Evolutionary conservation across 2,888 invertebrate genomes (phyloP).

Genomic region (Lepidochrysops patricia): DNA sequence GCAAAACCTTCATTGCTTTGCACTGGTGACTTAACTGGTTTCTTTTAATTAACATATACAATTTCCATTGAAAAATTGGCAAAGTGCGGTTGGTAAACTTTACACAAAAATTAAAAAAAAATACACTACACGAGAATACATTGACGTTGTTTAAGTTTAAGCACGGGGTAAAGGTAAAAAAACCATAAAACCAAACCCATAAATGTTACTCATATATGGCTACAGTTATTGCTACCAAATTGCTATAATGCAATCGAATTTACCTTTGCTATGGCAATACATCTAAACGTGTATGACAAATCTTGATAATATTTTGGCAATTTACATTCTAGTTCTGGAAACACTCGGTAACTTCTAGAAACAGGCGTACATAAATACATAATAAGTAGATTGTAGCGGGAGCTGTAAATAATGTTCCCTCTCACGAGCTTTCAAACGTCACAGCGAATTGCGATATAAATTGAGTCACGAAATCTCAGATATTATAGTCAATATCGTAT

Average conservation of each 20-base stretch:
- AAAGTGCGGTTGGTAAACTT: background rate
- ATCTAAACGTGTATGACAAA: background rate
- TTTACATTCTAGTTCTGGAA: background rate
- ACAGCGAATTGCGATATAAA: background rate
- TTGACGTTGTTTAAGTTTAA: no score
- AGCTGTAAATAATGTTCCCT: background rate
- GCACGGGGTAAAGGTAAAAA: no score
- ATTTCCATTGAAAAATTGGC: background rate
- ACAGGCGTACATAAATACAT: background rate
- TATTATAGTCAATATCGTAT: background rate
- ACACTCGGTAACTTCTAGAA: background rate
- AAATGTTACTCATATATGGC: no score
- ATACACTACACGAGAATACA: no score
- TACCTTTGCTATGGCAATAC: background rate
- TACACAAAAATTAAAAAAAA: no score
- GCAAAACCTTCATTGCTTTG: background rate
- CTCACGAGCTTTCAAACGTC: constrained; percentile 5
- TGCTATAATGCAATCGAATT: background rate
- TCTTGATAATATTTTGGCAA: background rate
- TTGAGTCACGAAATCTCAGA: background rate
- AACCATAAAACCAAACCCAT: background rate
- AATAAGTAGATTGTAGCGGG: background rate
- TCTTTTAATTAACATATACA: background rate
- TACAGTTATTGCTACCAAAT: background rate
- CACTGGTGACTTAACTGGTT: background rate